Base-by-base conservation (phyloP, 2,888 invertebrate genomes). In the Hemistola chrysoprasaria region DNA sequence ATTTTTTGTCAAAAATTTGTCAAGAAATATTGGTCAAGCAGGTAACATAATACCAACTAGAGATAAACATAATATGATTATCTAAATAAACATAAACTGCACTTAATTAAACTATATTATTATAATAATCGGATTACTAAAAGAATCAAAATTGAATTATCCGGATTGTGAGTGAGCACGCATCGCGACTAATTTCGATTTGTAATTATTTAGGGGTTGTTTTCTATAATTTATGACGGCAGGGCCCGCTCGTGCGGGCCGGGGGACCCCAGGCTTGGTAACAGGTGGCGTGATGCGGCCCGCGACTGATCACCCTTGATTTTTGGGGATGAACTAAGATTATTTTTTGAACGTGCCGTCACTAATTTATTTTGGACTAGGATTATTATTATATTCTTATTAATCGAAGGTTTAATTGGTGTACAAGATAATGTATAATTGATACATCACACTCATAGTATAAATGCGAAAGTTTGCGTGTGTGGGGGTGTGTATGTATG, bases 231-330 rank as follows among this genome's bases (percentile, higher is more conserved):
- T 68, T 65, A 71, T 68, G 55, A 55, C 60, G 48, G 43, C 27
- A 31, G 16, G 22, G 33, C 37, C 36, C 22, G 37, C 16, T n/a
- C n/a, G 16, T 3, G 16, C 28, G 16, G 22, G 33, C 37, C 36
- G 23, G 37, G 40, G 44, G 48, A 24, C 8, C 25, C 23, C 36
- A 60, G 59, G 72, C 62, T 52, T 62, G 50, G 65, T 70, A 74
- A 76, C 78, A 77, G 78, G 78, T 78, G 78, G 71, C 58, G 65
- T 63, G 61, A 61, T 64, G 59, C 65, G 65, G 61, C 30, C 34
- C 26, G 43, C 25, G 66, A 69, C 70, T 64, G 68, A 72, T 75
- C 65, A 61, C 59, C 70, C 73, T 61, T 72, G 67, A 73, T 68
- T 67, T 68, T 66, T 59, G 56, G 70, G 73, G 72, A 73, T 69